phyloP scores from a whole-genome alignment of 2,797 vertebrate genomes.

The Sebastes taczanowskii region DNA sequence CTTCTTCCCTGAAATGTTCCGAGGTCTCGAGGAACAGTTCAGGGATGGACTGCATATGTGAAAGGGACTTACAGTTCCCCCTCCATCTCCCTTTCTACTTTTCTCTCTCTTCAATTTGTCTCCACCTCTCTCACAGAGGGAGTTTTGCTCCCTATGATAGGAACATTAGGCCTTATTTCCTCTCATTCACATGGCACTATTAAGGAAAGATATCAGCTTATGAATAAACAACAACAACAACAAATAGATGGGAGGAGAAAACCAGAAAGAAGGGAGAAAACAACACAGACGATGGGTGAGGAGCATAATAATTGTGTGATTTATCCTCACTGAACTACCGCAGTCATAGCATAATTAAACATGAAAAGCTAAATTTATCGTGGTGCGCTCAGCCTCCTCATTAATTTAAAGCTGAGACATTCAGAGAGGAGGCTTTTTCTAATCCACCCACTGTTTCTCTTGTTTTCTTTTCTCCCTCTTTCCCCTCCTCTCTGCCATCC shows the following conservation, averaged over 20 bases:
- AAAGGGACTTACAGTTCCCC: background rate
- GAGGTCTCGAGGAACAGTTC: background rate
- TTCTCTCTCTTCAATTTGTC: background rate
- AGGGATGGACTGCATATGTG: background rate
- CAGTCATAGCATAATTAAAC: conserved; percentile 95
- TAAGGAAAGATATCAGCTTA: conserved; percentile 84
- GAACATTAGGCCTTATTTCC: conserved; percentile 65
- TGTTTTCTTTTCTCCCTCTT: conserved; percentile 43
- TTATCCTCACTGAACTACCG: conserved; percentile 91
- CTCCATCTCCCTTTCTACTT: background rate
- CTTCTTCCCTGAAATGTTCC: background rate
- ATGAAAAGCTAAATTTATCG: conserved; percentile 97
- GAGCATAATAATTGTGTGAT: conserved; percentile 93
- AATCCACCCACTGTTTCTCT: conserved; percentile 83
- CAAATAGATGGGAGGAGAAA: conserved; percentile 61
- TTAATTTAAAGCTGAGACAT: conserved; percentile 93
- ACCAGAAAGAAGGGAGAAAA: conserved; percentile 39
- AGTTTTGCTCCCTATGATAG: conserved; percentile 25
- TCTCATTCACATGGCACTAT: conserved; percentile 79
- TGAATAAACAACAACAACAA: conserved; percentile 67
- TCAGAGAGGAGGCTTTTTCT: conserved; percentile 83
- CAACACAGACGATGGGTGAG: conserved; percentile 70
- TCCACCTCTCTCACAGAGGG: background rate
- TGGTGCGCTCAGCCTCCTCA: conserved; percentile 90
- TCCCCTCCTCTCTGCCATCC: conserved; percentile 44